phyloP scores from a whole-genome alignment of 2,888 invertebrate genomes.

The Callyntrura sp. region DNA sequence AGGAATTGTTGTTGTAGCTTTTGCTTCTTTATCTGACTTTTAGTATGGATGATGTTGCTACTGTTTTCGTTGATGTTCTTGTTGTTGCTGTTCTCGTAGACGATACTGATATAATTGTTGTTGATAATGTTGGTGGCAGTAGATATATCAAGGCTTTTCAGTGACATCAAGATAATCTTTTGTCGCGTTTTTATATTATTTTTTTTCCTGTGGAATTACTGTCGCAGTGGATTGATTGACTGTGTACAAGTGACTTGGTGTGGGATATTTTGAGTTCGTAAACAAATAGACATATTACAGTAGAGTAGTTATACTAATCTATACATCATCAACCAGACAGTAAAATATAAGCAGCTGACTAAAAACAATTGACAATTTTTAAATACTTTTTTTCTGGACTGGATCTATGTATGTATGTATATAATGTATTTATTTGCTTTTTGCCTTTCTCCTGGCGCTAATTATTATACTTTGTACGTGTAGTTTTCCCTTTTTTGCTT shows the following conservation, averaged over 20 bases:
- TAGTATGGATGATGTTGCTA: slow-evolving; percentile 4
- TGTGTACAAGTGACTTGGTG: slow-evolving; percentile 40
- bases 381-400: not conserved
- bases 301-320: not conserved
- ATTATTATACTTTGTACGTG: slow-evolving; percentile 11
- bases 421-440: not conserved
- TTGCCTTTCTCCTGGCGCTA: not conserved
- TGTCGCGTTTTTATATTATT: slow-evolving; percentile 2
- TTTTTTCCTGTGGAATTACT: slow-evolving; percentile 37
- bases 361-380: not conserved
- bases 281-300: slow-evolving; percentile 59
- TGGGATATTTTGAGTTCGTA: slow-evolving; percentile 54
- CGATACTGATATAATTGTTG: slow-evolving; percentile 3
- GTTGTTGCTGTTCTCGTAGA: slow-evolving; percentile 21
- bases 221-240: slow-evolving; percentile 37
- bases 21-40: slow-evolving; percentile 51
- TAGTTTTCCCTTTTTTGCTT: not conserved
- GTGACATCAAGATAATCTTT: slow-evolving; percentile 75
- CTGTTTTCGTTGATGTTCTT: not conserved
- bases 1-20: slow-evolving; percentile 24
- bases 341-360: slow-evolving; percentile 6
- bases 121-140: slow-evolving; percentile 63
- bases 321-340: slow-evolving; percentile 27
- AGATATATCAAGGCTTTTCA: slow-evolving; percentile 72
- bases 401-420: not conserved